Conservation (phyloP, 2,888 invertebrate genomes). For the Ectobius pallidus region DNA sequence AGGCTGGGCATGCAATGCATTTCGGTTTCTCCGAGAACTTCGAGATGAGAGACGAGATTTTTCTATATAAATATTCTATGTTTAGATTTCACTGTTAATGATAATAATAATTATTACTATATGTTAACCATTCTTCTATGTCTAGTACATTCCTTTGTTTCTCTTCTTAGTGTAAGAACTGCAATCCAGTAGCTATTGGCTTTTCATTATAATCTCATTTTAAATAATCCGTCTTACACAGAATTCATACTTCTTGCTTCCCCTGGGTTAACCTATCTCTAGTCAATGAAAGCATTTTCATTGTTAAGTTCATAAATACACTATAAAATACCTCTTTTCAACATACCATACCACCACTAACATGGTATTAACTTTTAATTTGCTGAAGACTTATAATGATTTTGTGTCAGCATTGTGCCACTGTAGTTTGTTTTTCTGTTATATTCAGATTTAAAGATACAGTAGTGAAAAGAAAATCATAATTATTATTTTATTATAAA, state of each 20-base stretch:
- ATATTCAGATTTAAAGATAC: slow-evolving; percentile 27
- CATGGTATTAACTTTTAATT: slow-evolving; percentile 31
- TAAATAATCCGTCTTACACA: neutral
- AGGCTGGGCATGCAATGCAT: slow-evolving; percentile 27
- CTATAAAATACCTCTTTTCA: slow-evolving; percentile 31
- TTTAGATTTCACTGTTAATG: no score
- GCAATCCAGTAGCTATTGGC: slow-evolving; percentile 1
- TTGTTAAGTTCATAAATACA: slow-evolving; percentile 35
- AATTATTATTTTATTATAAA: slow-evolving; percentile 34
- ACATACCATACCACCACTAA: neutral
- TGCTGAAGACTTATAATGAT: neutral
- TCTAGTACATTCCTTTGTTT: neutral
- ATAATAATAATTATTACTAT: no score
- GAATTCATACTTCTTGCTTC: neutral
- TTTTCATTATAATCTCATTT: neutral
- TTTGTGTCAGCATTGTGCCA: slow-evolving; percentile 33
- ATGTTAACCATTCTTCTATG: neutral
- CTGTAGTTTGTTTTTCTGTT: slow-evolving; percentile 33
- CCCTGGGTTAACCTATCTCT: slow-evolving; percentile 36
- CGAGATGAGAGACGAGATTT: neutral
- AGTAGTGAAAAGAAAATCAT: slow-evolving; percentile 27
- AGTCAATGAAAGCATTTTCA: slow-evolving; percentile 43
- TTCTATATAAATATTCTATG: no score
- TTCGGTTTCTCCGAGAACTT: slow-evolving; percentile 3
- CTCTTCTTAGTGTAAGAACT: neutral